Conservation (phyloP, 1,140 invertebrate genomes). For the Drusus annulatus region DNA sequence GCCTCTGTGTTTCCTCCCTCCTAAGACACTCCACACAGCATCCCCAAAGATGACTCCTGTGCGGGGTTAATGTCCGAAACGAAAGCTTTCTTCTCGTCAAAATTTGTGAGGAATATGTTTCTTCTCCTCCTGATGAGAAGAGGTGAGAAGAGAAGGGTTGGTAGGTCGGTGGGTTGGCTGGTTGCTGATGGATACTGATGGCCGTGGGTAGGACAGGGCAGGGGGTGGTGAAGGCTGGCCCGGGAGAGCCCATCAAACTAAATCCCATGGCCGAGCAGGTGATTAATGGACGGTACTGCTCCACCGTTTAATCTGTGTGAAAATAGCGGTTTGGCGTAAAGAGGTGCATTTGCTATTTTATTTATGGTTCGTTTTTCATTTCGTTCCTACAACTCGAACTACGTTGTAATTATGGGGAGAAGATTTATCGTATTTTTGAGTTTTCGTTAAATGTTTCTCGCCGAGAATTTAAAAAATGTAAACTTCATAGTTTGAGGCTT, state of each 20-base stretch:
- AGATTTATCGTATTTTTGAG: conserved; percentile 37
- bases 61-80: too few species aligned
- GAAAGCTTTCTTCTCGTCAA: too few species aligned
- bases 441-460: too few species aligned
- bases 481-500: too few species aligned
- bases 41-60: too few species aligned
- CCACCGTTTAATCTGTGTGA: conserved; percentile 40
- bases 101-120: too few species aligned
- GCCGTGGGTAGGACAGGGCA: background rate
- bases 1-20: too few species aligned
- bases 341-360: conserved; percentile 37
- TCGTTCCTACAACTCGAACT: background rate
- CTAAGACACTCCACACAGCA: too few species aligned
- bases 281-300: conserved; percentile 53
- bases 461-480: too few species aligned
- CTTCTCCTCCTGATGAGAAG: background rate
- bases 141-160: conserved; percentile 33
- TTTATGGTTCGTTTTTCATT: conserved; percentile 30
- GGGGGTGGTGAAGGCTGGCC: conserved; percentile 42
- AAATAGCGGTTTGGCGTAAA: conserved; percentile 30
- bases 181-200: conserved; percentile 55
- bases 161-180: background rate
- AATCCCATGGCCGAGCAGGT: background rate
- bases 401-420: conserved; percentile 32
- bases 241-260: conserved; percentile 16